phyloP scores from a whole-genome alignment of 2,797 vertebrate species.

The Gambusia yucatana region DNA sequence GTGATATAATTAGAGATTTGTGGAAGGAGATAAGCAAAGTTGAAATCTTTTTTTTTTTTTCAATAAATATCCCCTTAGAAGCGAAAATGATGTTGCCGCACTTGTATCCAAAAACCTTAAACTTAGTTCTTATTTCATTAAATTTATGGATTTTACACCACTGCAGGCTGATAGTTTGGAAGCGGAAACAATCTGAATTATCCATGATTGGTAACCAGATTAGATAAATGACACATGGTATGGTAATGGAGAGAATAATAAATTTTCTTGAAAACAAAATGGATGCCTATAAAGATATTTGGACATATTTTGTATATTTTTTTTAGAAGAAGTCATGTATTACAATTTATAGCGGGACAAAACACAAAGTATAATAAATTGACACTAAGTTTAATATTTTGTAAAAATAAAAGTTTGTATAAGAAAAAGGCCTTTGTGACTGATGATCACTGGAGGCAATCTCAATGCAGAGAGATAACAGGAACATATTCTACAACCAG shows the following conservation, averaged over 20 bases:
- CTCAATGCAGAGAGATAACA: not conserved
- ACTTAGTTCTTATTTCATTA: not conserved
- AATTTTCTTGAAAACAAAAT: too few species aligned
- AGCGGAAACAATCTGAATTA: not conserved
- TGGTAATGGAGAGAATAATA: too few species aligned
- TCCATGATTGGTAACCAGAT: not conserved
- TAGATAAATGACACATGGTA: too few species aligned
- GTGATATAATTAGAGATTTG: not conserved
- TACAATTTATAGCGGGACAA: too few species aligned
- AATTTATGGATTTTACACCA: not conserved
- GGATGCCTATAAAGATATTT: too few species aligned
- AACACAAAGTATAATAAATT: too few species aligned
- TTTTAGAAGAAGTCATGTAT: too few species aligned
- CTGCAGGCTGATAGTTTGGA: not conserved
- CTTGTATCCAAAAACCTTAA: not conserved
- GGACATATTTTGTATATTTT: too few species aligned
- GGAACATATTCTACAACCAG: not conserved
- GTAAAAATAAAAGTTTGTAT: not conserved
- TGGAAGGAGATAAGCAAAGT: not conserved
- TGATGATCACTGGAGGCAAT: not conserved
- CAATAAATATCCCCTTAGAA: not conserved
- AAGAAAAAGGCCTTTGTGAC: not conserved
- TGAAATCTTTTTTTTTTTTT: not conserved
- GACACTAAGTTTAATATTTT: too few species aligned
- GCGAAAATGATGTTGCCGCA: not conserved